These are phyloP conservation scores for Corythornis madagascariensis DNA, from an alignment of 2,113 vertebrate species.

Conservation along the genomic window DNA sequence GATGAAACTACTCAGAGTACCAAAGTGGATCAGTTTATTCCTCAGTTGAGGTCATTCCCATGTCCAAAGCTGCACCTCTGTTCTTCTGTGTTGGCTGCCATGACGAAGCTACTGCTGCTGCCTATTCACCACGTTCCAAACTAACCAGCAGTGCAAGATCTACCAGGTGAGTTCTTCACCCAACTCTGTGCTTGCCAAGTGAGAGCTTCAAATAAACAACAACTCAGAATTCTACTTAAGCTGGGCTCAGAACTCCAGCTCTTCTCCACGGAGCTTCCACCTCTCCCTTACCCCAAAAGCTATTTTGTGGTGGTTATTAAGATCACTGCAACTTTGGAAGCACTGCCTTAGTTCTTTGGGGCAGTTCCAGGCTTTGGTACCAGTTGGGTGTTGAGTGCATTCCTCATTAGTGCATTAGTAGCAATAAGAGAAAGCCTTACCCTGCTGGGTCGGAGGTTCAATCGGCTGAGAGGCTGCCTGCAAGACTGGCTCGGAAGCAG, in stretches of 20 bases:
- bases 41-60: neutral
- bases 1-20: neutral
- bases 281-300: neutral
- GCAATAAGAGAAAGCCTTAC: constrained; percentile 82
- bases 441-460: constrained; percentile 83
- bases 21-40: neutral
- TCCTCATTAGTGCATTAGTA: constrained; percentile 64
- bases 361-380: neutral
- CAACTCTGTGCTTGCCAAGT: neutral
- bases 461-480: constrained; percentile 84
- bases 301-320: neutral
- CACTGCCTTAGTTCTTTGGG: neutral
- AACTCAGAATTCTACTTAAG: neutral
- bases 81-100: neutral
- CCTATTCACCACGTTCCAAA: neutral
- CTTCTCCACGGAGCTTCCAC: neutral
- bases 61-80: fast-evolving
- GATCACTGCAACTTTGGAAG: constrained; percentile 18
- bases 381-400: constrained; percentile 1
- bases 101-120: neutral
- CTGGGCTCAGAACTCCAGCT: fast-evolving
- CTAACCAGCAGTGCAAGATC: neutral
- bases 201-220: neutral
- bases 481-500: constrained; percentile 85
- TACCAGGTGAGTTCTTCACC: neutral